Conservation (phyloP, 2,113 vertebrate species). For the Halcyon malimbica region DNA sequence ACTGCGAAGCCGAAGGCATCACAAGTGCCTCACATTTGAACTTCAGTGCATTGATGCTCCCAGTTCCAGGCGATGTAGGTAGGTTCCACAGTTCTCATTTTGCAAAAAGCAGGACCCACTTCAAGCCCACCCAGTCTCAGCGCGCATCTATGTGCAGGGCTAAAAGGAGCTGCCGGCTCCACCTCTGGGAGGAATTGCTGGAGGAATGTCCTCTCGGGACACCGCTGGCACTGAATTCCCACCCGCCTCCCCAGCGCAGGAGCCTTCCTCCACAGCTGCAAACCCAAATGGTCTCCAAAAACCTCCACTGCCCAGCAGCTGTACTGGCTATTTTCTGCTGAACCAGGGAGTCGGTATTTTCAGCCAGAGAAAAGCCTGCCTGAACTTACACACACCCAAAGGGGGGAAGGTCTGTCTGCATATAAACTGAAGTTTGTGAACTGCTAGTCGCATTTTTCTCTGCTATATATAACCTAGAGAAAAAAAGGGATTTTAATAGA, state of each 20-base stretch:
- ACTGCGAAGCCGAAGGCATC: background rate
- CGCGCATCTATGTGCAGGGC: background rate
- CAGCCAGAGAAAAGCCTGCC: background rate
- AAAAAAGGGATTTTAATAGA: background rate
- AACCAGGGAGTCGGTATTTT: background rate
- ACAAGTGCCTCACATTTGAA: background rate
- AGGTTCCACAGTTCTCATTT: background rate
- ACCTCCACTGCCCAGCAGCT: slow-evolving; percentile 7
- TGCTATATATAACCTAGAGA: background rate
- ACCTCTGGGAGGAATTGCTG: slow-evolving; percentile 22
- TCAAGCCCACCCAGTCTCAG: background rate
- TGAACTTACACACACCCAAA: background rate
- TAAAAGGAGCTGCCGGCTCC: background rate
- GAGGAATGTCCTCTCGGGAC: background rate
- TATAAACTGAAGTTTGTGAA: background rate
- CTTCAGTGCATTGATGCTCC: background rate
- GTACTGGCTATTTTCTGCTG: slow-evolving; percentile 48
- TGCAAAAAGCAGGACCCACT: background rate
- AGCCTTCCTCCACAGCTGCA: slow-evolving; percentile 45
- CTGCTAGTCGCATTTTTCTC: background rate
- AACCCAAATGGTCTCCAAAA: background rate
- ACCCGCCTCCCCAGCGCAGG: accelerated
- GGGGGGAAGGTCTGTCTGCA: background rate
- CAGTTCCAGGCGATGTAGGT: background rate
- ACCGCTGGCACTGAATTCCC: background rate